Conservation (phyloP, 2,113 vertebrate species). For the Lucifuga dentata region DNA sequence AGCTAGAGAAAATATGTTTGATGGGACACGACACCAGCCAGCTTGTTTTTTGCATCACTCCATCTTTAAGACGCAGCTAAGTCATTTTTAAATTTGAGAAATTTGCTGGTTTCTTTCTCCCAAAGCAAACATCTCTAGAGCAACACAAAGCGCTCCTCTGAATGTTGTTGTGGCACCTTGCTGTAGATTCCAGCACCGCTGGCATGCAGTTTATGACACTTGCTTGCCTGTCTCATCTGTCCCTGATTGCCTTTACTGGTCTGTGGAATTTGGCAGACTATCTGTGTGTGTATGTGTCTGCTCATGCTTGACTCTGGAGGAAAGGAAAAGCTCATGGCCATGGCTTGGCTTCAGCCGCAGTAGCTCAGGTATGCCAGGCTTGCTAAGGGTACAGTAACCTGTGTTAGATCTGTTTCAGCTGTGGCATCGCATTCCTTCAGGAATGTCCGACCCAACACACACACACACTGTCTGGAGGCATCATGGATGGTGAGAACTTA, state of each 20-base stretch:
- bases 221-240: constrained; percentile 64
- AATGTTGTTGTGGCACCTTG: constrained; percentile 38
- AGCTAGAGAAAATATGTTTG: constrained; percentile 50
- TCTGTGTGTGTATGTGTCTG: constrained; percentile 51
- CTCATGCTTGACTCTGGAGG: constrained; percentile 54
- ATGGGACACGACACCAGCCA: constrained; percentile 33
- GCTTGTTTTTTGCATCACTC: constrained; percentile 45
- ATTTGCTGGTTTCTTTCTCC: background rate
- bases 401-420: constrained; percentile 71
- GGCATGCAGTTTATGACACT: constrained; percentile 38
- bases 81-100: constrained; percentile 10
- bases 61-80: constrained; percentile 13
- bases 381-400: constrained; percentile 67
- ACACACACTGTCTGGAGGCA: constrained; percentile 52
- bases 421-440: constrained; percentile 50
- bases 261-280: constrained; percentile 70
- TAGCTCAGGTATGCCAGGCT: constrained; percentile 68
- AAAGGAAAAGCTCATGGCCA: constrained; percentile 61
- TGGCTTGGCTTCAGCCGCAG: constrained; percentile 49
- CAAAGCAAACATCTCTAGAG: constrained; percentile 3
- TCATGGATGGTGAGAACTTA: constrained; percentile 50
- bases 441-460: constrained; percentile 42
- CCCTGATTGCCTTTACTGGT: constrained; percentile 66
- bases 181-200: constrained; percentile 16
- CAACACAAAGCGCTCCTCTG: background rate